Conservation (phyloP, 2,113 vertebrate genomes). For the Bufo bufo region DNA sequence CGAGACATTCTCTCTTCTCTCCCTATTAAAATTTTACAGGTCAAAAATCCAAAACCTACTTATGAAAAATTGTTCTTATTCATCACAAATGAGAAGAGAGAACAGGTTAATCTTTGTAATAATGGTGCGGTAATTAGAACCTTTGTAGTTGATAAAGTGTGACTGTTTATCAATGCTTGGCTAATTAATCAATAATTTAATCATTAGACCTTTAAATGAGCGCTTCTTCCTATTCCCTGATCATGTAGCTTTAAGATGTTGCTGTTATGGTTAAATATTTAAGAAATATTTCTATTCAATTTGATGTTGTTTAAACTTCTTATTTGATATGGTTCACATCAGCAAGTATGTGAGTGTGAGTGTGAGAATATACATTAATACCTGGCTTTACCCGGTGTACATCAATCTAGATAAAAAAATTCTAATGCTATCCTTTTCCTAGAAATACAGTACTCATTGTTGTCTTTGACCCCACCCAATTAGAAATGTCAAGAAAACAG, state of each 20-base stretch:
- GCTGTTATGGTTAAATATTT: slow-evolving; percentile 80
- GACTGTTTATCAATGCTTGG: slow-evolving; percentile 97
- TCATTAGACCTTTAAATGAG: slow-evolving; percentile 98
- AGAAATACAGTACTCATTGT: too few relatives aligned
- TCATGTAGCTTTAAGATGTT: slow-evolving; percentile 76
- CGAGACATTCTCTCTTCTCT: slow-evolving; percentile 83
- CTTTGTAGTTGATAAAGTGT: slow-evolving; percentile 94
- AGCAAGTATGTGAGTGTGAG: background rate
- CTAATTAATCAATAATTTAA: slow-evolving; percentile 99
- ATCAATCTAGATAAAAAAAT: too few relatives aligned
- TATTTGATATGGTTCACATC: background rate
- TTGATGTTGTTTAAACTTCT: background rate
- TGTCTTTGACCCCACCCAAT: too few relatives aligned
- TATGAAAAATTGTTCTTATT: slow-evolving; percentile 96
- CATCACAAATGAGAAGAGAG: slow-evolving; percentile 91
- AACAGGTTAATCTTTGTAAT: slow-evolving; percentile 89
- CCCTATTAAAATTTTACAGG: slow-evolving; percentile 99
- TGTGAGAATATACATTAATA: background rate
- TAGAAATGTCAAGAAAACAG: too few relatives aligned
- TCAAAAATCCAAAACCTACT: slow-evolving; percentile 99
- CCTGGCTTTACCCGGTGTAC: too few relatives aligned
- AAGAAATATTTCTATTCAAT: slow-evolving; percentile 67
- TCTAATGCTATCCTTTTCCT: too few relatives aligned
- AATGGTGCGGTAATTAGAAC: slow-evolving; percentile 92
- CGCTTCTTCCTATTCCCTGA: slow-evolving; percentile 91